Evolutionary conservation across 2,888 invertebrate species (phyloP).

Genomic region (Arge pagana): DNA sequence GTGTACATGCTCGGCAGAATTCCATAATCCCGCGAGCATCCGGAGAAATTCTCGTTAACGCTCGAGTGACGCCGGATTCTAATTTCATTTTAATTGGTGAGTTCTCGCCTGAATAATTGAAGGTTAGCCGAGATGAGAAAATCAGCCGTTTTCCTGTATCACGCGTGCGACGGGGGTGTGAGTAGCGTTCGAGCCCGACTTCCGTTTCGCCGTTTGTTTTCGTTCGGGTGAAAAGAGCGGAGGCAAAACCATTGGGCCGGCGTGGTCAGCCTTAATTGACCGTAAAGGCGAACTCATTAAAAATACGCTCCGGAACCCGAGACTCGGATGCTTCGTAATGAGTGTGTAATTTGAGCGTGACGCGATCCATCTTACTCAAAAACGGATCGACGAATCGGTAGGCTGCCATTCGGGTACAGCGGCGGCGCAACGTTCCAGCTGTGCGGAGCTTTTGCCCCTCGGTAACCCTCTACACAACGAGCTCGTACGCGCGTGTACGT

Average conservation of each 20-base stretch:
- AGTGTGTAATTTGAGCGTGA: slow-evolving; percentile 45
- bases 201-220: slow-evolving; percentile 18
- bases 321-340: slow-evolving; percentile 42
- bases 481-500: not conserved
- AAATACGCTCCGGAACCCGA: slow-evolving; percentile 42
- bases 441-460: not conserved
- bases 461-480: not conserved
- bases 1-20: too few relatives aligned
- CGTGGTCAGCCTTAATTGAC: slow-evolving; percentile 43
- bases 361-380: slow-evolving; percentile 20
- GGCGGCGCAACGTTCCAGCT: slow-evolving; percentile 16
- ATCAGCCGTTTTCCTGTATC: too few relatives aligned
- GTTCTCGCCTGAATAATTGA: slow-evolving; percentile 1
- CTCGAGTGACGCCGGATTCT: slow-evolving; percentile 2
- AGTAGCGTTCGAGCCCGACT: too few relatives aligned
- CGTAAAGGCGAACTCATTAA: slow-evolving; percentile 47
- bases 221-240: slow-evolving; percentile 1
- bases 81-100: slow-evolving; percentile 9
- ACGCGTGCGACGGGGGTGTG: too few relatives aligned
- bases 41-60: slow-evolving; percentile 5
- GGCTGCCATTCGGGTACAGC: slow-evolving; percentile 9
- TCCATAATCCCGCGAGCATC: too few relatives aligned
- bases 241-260: slow-evolving; percentile 17
- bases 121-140: too few relatives aligned
- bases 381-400: slow-evolving; percentile 18